These are phyloP conservation scores for Eupithecia inturbata DNA, from an alignment of 2,888 invertebrate genomes.

Conservation along the genomic window DNA sequence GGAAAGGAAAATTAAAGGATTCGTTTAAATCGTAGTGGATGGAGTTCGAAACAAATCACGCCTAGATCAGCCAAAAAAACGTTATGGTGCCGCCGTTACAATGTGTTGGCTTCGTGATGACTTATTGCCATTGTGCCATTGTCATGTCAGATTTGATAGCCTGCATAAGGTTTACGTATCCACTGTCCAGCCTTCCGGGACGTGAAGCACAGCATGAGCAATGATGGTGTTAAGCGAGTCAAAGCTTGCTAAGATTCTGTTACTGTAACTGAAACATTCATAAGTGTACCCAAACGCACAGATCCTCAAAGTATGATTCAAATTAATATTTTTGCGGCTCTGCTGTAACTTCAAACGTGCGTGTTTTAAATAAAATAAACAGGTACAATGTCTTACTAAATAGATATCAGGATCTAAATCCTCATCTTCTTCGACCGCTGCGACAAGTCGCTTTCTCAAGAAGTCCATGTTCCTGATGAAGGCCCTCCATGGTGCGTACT, in stretches of 20 bases:
- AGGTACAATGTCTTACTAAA: slow-evolving; percentile 56
- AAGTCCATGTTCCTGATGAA: slow-evolving; percentile 77
- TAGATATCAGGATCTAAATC: slow-evolving; percentile 72
- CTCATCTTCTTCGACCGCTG: slow-evolving; percentile 57
- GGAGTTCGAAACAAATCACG: too few relatives aligned
- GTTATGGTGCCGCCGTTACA: too few relatives aligned
- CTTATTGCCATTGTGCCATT: too few relatives aligned
- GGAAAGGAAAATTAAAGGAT: too few relatives aligned
- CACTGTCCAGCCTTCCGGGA: background rate
- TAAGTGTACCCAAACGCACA: too few relatives aligned
- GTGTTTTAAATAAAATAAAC: background rate
- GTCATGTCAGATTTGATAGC: too few relatives aligned
- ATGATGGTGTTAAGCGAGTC: background rate
- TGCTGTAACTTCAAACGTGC: background rate
- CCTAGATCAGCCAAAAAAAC: too few relatives aligned
- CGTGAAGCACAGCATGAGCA: background rate
- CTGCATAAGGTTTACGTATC: too few relatives aligned
- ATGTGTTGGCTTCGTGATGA: too few relatives aligned
- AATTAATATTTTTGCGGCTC: background rate
- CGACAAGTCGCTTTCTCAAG: slow-evolving; percentile 64
- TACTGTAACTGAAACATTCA: background rate
- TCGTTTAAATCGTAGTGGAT: too few relatives aligned
- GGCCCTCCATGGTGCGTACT: slow-evolving; percentile 89
- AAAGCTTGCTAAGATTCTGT: background rate
- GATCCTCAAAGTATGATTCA: background rate